Conservation (phyloP, 2,113 vertebrate species). For the Sinocyclocheilus anshuiensis region DNA sequence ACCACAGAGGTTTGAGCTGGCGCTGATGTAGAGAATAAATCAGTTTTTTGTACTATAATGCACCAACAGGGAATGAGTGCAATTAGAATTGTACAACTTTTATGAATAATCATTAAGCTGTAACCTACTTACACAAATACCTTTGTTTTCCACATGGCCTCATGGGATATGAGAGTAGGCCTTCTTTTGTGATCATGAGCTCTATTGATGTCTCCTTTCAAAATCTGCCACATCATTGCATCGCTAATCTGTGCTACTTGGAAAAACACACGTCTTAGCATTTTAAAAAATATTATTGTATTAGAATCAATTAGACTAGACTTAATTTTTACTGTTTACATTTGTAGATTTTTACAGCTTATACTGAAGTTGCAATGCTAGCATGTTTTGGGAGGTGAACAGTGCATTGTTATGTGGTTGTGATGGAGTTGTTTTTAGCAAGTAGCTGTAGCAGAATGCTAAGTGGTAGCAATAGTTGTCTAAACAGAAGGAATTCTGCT, state of each 20-base stretch:
- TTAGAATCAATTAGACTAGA: neutral
- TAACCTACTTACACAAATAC: constrained; percentile 29
- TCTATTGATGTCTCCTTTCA: neutral
- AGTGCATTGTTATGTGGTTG: neutral
- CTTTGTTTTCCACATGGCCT: constrained; percentile 11
- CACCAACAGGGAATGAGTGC: neutral
- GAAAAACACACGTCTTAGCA: neutral
- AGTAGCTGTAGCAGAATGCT: neutral
- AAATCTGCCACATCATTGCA: neutral
- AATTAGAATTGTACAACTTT: constrained; percentile 20
- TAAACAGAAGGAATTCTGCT: neutral
- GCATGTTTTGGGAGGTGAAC: neutral
- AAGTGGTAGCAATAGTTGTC: neutral
- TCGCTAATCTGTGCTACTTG: neutral
- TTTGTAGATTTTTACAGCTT: neutral
- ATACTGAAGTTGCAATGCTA: neutral
- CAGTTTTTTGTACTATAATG: neutral
- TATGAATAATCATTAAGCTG: constrained; percentile 17
- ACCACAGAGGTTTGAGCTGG: neutral
- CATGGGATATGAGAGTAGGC: neutral
- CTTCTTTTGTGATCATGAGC: neutral
- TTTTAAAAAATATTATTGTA: neutral
- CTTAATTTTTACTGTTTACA: no score
- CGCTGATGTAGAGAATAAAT: constrained; percentile 7
- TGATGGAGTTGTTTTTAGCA: neutral